These are phyloP conservation scores for Corydoras maculifer DNA, from an alignment of 2,113 vertebrate species.

Conservation along the genomic window DNA sequence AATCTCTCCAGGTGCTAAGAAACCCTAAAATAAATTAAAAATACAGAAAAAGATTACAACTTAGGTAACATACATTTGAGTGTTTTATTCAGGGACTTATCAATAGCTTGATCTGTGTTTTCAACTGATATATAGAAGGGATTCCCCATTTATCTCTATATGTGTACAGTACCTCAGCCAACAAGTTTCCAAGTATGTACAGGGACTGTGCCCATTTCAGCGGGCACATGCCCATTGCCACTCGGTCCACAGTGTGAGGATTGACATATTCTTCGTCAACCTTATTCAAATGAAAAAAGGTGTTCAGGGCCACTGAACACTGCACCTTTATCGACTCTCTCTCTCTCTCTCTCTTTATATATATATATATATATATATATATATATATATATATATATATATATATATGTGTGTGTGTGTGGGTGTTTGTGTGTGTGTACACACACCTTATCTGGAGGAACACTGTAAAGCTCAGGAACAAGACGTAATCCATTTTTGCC, in stretches of 20 bases:
- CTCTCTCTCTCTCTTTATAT: no score
- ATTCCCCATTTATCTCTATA: no score
- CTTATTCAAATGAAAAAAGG: slow-evolving; percentile 54
- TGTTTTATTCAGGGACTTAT: not conserved
- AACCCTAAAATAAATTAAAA: slow-evolving; percentile 65
- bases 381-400: no score
- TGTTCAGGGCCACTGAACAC: slow-evolving; percentile 9
- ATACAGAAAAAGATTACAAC: not conserved
- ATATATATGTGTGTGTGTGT: no score
- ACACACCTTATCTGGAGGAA: slow-evolving; percentile 76
- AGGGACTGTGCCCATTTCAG: slow-evolving; percentile 93
- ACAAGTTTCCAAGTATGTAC: slow-evolving; percentile 50
- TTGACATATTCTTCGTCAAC: slow-evolving; percentile 84
- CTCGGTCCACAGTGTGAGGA: slow-evolving; percentile 86
- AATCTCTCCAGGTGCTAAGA: slow-evolving; percentile 91
- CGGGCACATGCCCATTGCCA: slow-evolving; percentile 84
- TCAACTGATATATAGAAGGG: no score
- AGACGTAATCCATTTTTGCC: slow-evolving; percentile 79
- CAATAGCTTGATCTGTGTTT: no score
- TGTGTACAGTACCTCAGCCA: no score
- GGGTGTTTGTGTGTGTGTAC: no score
- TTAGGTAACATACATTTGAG: not conserved
- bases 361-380: no score
- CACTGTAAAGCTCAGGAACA: slow-evolving; percentile 90
- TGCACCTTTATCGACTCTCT: no score